These are phyloP conservation scores for Scalopus aquaticus DNA, from an alignment of 2,113 vertebrate genomes.

Conservation along the genomic window DNA sequence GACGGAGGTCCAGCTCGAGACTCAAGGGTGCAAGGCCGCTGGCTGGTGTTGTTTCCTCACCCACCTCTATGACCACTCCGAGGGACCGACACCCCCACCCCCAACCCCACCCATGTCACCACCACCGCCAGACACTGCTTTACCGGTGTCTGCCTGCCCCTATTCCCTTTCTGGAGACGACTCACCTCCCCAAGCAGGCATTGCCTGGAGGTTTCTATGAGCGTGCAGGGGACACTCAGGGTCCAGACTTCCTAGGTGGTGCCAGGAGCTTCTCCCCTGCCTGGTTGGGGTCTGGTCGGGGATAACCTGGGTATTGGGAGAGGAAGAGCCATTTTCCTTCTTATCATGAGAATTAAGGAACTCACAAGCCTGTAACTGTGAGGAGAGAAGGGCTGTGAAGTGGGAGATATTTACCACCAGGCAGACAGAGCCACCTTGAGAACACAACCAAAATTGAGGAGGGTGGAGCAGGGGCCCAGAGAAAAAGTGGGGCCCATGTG, in stretches of 20 bases:
- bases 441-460: background rate
- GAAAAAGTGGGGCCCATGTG: background rate
- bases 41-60: too few species aligned
- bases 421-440: background rate
- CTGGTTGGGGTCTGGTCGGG: background rate
- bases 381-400: background rate
- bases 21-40: fast-evolving
- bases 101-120: too few species aligned
- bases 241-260: background rate
- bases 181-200: background rate
- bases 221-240: fast-evolving
- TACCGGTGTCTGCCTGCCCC: background rate
- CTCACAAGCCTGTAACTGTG: background rate
- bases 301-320: too few species aligned
- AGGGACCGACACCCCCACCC: too few species aligned
- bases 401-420: background rate
- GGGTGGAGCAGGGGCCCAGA: background rate
- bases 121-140: background rate
- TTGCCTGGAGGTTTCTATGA: background rate
- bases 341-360: background rate
- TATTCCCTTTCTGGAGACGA: background rate
- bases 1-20: fast-evolving
- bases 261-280: background rate
- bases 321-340: background rate
- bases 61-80: background rate